Conservation (phyloP, 2,888 invertebrate genomes). For the Plebejus argus region DNA sequence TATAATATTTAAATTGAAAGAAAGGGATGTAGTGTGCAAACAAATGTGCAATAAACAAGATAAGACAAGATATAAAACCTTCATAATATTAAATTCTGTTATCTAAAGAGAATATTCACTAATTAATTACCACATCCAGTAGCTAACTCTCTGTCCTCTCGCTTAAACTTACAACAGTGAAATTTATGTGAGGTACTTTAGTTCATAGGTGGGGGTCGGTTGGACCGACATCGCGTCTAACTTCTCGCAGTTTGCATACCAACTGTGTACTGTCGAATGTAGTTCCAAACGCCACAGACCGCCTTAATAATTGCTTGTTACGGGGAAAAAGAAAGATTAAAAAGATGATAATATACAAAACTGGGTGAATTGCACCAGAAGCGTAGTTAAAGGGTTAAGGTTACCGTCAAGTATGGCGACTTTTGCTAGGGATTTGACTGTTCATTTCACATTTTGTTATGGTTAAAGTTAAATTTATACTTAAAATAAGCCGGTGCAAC, state of each 20-base stretch:
- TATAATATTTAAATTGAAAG: too few relatives aligned
- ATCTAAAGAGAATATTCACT: neutral
- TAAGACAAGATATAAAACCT: neutral
- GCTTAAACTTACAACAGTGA: conserved; percentile 70
- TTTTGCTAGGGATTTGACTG: too few relatives aligned
- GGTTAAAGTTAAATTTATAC: too few relatives aligned
- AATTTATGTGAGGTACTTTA: conserved; percentile 63
- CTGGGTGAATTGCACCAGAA: neutral
- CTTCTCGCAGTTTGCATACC: conserved; percentile 48
- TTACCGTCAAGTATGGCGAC: too few relatives aligned
- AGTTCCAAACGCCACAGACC: conserved; percentile 18
- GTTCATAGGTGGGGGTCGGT: conserved; percentile 39
- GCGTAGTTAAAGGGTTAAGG: too few relatives aligned
- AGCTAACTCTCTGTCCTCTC: conserved; percentile 45
- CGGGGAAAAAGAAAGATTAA: neutral
- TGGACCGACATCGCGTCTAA: conserved; percentile 45
- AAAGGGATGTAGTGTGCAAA: too few relatives aligned
- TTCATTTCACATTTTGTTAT: too few relatives aligned
- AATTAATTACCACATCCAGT: conserved; percentile 47
- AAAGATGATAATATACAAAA: neutral
- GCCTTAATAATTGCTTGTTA: conserved; percentile 31
- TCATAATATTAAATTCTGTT: neutral
- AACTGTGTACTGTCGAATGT: conserved; percentile 41
- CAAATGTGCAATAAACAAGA: neutral
- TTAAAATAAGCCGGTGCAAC: too few relatives aligned